Percentiles rank a stretch among this genome's conserved stretches.
Conservation (phyloP, 2,888 invertebrate species). For the Meta bourneti region DNA sequence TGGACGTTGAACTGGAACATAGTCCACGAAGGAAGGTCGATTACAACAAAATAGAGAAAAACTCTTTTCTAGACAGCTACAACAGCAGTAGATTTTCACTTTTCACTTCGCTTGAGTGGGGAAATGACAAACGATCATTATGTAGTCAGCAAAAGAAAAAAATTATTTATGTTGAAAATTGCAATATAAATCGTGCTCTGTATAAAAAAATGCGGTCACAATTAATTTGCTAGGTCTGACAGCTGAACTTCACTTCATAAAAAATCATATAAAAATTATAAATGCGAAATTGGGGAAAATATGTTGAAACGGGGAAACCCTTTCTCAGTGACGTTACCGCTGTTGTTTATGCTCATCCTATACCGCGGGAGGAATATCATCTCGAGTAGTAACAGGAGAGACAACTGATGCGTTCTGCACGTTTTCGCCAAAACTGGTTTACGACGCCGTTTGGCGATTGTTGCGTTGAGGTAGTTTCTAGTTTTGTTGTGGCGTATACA, state of each 20-base stretch:
- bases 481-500: too few species aligned
- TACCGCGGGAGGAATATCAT: constrained; percentile 41
- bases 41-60: background rate
- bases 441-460: constrained; percentile 48
- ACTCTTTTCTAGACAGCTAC: background rate
- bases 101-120: background rate
- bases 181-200: background rate
- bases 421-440: constrained; percentile 71
- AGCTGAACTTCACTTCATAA: background rate
- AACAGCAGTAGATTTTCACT: too few species aligned
- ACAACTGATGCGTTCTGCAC: constrained; percentile 1
- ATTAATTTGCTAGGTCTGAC: too few species aligned
- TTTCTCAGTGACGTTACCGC: background rate
- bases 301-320: constrained; percentile 2
- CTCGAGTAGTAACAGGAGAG: constrained; percentile 19
- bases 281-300: background rate
- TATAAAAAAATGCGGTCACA: too few species aligned
- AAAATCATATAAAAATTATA: too few species aligned
- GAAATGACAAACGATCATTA: background rate
- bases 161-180: background rate
- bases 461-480: background rate
- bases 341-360: background rate
- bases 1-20: constrained; percentile 47
- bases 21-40: constrained; percentile 31
- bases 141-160: background rate